Conservation (phyloP, 2,797 vertebrate species). For the Xyrichtys novacula region DNA sequence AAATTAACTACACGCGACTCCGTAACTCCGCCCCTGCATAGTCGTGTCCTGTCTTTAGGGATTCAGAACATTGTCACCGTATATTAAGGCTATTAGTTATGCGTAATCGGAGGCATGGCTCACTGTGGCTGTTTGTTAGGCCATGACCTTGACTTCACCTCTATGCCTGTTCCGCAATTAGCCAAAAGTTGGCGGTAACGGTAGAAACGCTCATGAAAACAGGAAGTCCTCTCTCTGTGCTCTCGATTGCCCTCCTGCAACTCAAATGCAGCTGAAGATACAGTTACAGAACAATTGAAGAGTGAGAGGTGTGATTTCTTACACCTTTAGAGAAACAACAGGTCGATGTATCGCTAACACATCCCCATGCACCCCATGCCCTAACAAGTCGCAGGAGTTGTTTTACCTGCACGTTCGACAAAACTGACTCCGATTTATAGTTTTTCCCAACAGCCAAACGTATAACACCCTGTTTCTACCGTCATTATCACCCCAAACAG, state of each 20-base stretch:
- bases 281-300: conserved; percentile 36
- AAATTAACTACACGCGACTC: too few species aligned
- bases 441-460: background rate
- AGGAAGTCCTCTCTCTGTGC: conserved; percentile 48
- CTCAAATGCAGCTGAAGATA: conserved; percentile 43
- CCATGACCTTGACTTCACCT: too few species aligned
- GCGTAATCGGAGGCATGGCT: too few species aligned
- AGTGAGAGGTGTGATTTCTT: conserved; percentile 63
- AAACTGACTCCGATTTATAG: background rate
- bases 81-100: too few species aligned
- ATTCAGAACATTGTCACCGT: too few species aligned
- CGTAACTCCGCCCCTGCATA: too few species aligned
- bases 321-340: conserved; percentile 67
- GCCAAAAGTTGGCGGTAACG: too few species aligned
- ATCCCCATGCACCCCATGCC: conserved; percentile 33
- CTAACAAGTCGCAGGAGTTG: conserved; percentile 27
- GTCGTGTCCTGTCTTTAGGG: too few species aligned
- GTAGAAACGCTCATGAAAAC: too few species aligned
- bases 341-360: conserved; percentile 53
- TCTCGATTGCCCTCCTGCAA: conserved; percentile 54
- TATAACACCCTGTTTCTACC: conserved; percentile 18
- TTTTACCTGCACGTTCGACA: conserved; percentile 34
- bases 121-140: too few species aligned
- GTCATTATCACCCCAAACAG: conserved; percentile 45
- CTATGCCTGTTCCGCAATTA: too few species aligned